Conservation (phyloP, 2,888 invertebrate genomes). For the Apantesis nais region DNA sequence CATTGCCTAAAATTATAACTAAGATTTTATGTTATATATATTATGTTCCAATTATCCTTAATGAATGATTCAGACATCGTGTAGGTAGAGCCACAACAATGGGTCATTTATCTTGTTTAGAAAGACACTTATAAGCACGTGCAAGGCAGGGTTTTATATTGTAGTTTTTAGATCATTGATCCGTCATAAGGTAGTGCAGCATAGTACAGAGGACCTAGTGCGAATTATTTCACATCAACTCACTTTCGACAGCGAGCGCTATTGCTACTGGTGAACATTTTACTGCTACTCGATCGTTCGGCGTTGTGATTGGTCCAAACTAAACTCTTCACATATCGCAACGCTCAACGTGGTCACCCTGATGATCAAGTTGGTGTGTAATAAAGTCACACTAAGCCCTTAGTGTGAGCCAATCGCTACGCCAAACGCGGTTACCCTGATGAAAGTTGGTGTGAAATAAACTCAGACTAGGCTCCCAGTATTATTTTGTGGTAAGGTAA, state of each 20-base stretch:
- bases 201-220: background rate
- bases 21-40: background rate
- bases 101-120: slow-evolving; percentile 1
- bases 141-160: background rate
- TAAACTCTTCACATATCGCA: too few relatives aligned
- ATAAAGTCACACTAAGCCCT: too few relatives aligned
- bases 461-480: too few relatives aligned
- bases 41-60: background rate
- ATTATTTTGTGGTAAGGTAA: too few relatives aligned
- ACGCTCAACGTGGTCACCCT: too few relatives aligned
- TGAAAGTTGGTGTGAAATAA: too few relatives aligned
- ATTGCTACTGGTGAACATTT: background rate
- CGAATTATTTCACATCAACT: background rate
- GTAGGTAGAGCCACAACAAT: background rate
- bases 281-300: too few relatives aligned
- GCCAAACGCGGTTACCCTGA: too few relatives aligned
- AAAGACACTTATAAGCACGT: slow-evolving; percentile 7
- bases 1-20: background rate
- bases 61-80: slow-evolving; percentile 8
- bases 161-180: slow-evolving; percentile 4
- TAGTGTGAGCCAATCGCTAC: too few relatives aligned
- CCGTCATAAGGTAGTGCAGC: background rate
- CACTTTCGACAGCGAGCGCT: background rate
- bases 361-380: too few relatives aligned
- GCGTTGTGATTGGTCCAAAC: too few relatives aligned